These are phyloP conservation scores for Oconnorella tubifera DNA, from an alignment of 2,888 invertebrate genomes.

Conservation along the genomic window DNA sequence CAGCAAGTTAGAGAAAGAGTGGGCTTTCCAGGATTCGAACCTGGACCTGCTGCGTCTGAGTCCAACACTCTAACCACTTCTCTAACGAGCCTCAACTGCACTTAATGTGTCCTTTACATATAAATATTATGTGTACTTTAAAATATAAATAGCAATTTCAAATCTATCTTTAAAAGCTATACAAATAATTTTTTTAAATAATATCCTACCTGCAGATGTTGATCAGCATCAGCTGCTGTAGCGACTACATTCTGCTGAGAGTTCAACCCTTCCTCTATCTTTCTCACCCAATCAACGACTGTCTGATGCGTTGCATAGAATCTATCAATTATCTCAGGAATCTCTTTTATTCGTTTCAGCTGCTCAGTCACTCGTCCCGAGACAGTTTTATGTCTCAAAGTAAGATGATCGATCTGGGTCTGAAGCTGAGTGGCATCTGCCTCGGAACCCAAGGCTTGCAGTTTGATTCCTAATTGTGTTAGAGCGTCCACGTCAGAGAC, in stretches of 20 bases:
- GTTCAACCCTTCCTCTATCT: constrained; percentile 75
- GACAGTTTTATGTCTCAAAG: neutral
- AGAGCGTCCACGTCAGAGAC: neutral
- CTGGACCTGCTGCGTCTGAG: no score
- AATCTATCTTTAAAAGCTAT: neutral
- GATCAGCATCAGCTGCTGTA: constrained; percentile 7
- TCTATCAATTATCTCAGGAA: constrained; percentile 86
- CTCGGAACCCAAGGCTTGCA: neutral
- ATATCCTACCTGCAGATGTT: neutral
- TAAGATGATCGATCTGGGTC: neutral
- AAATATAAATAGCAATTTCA: no score
- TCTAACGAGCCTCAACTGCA: no score
- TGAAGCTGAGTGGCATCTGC: neutral
- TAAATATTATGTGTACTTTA: no score
- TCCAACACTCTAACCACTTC: no score
- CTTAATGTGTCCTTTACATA: no score
- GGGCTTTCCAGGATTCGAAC: no score
- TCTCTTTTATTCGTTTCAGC: constrained; percentile 59
- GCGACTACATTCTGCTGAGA: neutral
- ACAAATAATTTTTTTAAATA: no score
- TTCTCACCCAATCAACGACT: constrained; percentile 83
- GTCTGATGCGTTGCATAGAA: constrained; percentile 85
- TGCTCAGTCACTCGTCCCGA: constrained; percentile 63
- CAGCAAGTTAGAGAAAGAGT: no score
- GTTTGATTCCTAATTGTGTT: constrained; percentile 3